phyloP scores from a whole-genome alignment of 2,888 invertebrate genomes.

The Pemphredon lugubris region DNA sequence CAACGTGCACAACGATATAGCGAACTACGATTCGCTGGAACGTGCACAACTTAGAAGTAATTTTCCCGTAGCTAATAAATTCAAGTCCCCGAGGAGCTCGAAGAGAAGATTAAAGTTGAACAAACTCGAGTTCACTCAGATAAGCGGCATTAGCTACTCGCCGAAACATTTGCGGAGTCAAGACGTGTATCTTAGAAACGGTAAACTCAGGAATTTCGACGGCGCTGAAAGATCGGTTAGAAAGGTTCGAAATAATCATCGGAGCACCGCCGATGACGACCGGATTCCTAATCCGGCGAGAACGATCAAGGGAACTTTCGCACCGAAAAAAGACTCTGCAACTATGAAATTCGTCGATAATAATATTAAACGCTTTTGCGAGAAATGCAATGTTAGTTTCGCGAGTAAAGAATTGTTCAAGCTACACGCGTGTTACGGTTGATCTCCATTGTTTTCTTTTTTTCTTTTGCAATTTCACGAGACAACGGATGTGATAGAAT shows the following conservation, averaged over 20 bases:
- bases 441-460: conserved; percentile 35
- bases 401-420: conserved; percentile 67
- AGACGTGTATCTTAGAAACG: conserved; percentile 63
- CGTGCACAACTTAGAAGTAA: background rate
- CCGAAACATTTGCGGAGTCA: conserved; percentile 68
- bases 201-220: conserved; percentile 57
- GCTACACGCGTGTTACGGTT: conserved; percentile 69
- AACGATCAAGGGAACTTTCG: conserved; percentile 7
- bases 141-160: conserved; percentile 13
- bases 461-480: background rate
- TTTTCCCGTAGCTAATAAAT: background rate
- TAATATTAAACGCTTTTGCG: conserved; percentile 68
- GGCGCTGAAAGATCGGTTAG: conserved; percentile 6
- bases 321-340: conserved; percentile 16
- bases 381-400: conserved; percentile 66
- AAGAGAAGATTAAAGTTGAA: conserved; percentile 2
- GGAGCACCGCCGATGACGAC: conserved; percentile 5
- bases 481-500: background rate
- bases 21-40: conserved; percentile 1
- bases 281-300: no score
- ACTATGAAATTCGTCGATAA: conserved; percentile 39
- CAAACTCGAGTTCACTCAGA: background rate
- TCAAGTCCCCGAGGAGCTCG: background rate
- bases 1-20: conserved; percentile 12
- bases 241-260: background rate